These are phyloP conservation scores for Nemotelus nigrinus DNA, from an alignment of 2,888 invertebrate species.

Conservation along the genomic window DNA sequence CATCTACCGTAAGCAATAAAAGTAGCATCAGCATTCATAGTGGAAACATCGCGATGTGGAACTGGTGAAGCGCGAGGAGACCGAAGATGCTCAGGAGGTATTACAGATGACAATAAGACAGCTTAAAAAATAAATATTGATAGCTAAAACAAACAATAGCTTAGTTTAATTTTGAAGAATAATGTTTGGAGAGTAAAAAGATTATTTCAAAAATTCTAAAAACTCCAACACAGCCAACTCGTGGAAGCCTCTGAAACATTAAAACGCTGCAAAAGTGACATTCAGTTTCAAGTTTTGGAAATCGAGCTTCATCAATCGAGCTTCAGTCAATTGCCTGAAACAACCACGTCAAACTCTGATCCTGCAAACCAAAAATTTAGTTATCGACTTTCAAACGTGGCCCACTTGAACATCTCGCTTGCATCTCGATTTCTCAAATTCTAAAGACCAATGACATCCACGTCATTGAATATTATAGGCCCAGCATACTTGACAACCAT, in stretches of 20 bases:
- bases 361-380: slow-evolving; percentile 66
- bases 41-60: too few species aligned
- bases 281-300: slow-evolving; percentile 51
- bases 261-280: slow-evolving; percentile 45
- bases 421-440: slow-evolving; percentile 52
- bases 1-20: too few species aligned
- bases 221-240: slow-evolving; percentile 59
- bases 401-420: slow-evolving; percentile 54
- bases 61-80: too few species aligned
- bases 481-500: slow-evolving; percentile 70
- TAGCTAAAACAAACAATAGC: too few species aligned
- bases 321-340: slow-evolving; percentile 59
- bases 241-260: not conserved
- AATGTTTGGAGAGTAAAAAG: slow-evolving; percentile 43
- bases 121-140: too few species aligned
- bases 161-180: too few species aligned
- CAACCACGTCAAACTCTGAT: slow-evolving; percentile 62
- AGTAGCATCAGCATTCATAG: too few species aligned
- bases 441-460: slow-evolving; percentile 50
- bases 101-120: too few species aligned
- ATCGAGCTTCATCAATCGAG: slow-evolving; percentile 55
- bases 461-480: slow-evolving; percentile 54
- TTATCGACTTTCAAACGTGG: slow-evolving; percentile 47
- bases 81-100: too few species aligned
- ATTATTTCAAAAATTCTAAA: slow-evolving; percentile 64